These are phyloP conservation scores for Berghia stephanieae DNA, from an alignment of 1,140 invertebrate genomes.

Conservation along the genomic window DNA sequence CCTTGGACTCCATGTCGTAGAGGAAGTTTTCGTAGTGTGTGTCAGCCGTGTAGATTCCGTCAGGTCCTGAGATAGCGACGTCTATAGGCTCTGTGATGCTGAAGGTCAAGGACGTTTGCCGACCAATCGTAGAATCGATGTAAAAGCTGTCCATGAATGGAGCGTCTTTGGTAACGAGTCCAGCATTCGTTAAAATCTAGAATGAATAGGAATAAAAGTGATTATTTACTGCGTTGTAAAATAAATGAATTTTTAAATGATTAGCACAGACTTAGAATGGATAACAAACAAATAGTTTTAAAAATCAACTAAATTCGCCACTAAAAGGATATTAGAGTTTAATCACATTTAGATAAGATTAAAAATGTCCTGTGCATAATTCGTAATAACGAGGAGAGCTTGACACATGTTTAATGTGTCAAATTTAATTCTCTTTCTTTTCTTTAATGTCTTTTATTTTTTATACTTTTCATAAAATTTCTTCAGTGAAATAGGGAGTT, in stretches of 20 bases:
- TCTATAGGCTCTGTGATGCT: slow-evolving; percentile 33
- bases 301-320: too few species aligned
- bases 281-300: too few species aligned
- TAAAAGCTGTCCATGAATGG: slow-evolving; percentile 30
- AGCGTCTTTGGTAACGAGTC: not conserved
- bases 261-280: too few species aligned
- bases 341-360: too few species aligned
- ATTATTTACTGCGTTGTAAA: not conserved
- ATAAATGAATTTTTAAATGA: too few species aligned
- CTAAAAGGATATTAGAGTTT: too few species aligned
- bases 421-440: not conserved
- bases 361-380: not conserved
- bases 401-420: not conserved
- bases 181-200: slow-evolving; percentile 34
- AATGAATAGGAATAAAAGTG: not conserved
- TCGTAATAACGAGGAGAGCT: too few species aligned
- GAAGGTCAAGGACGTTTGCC: slow-evolving; percentile 39
- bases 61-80: slow-evolving; percentile 26
- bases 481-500: too few species aligned
- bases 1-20: slow-evolving; percentile 25
- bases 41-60: slow-evolving; percentile 14
- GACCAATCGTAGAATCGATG: slow-evolving; percentile 40
- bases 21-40: slow-evolving; percentile 23
- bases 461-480: too few species aligned
- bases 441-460: not conserved